Conservation (phyloP, 1,140 invertebrate species). For the Caerostris darwini region DNA sequence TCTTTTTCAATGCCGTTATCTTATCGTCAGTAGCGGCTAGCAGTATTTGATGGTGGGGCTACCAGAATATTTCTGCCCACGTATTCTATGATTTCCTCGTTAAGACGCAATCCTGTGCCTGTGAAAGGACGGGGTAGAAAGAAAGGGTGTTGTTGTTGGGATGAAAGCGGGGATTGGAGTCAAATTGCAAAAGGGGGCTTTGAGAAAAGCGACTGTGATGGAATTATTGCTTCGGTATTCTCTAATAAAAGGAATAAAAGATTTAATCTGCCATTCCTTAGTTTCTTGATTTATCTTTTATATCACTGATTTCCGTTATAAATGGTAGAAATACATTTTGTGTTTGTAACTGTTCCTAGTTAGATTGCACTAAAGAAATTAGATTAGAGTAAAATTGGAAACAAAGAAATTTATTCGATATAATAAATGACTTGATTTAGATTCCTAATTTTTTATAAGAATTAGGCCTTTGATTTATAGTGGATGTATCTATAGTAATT, state of each 20-base stretch:
- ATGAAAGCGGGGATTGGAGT: background rate
- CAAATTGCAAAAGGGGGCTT: background rate
- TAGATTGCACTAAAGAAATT: background rate
- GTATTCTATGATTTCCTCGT: constrained; percentile 72
- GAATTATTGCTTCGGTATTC: background rate
- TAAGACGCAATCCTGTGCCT: constrained; percentile 41
- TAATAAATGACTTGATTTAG: too few relatives aligned
- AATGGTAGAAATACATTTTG: background rate
- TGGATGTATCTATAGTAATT: too few relatives aligned
- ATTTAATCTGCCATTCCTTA: background rate
- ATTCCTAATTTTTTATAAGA: too few relatives aligned
- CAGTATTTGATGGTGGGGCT: constrained; percentile 28
- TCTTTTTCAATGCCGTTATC: constrained; percentile 51
- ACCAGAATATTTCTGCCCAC: constrained; percentile 59
- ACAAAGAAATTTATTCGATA: too few relatives aligned
- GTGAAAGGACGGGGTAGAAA: background rate
- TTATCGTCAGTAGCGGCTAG: constrained; percentile 33
- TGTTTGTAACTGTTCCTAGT: background rate
- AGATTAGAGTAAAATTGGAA: too few relatives aligned
- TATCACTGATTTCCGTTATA: background rate
- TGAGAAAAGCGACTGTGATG: too few relatives aligned
- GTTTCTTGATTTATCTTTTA: background rate
- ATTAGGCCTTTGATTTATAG: too few relatives aligned
- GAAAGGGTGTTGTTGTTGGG: constrained; percentile 21
- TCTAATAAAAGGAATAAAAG: background rate